These are phyloP conservation scores for Hemibagrus guttatus DNA, from an alignment of 2,797 vertebrate species.

Conservation along the genomic window DNA sequence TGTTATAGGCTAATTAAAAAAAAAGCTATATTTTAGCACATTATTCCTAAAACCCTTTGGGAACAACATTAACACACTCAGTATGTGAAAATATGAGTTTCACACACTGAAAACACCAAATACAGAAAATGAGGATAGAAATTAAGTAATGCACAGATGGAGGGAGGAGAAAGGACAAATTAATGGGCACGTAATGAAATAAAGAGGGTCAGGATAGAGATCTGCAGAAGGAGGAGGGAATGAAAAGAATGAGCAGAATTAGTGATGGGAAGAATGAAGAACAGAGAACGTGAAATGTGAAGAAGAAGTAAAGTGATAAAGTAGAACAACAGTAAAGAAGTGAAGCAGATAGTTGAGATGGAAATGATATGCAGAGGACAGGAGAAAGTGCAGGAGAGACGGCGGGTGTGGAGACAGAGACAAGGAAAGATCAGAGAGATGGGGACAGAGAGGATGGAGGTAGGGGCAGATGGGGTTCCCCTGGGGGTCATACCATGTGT, in stretches of 20 bases:
- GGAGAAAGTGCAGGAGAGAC: not conserved
- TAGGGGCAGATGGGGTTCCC: constrained; percentile 60
- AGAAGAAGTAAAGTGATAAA: constrained; percentile 15
- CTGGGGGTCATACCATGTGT: constrained; percentile 69
- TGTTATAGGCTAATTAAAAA: not conserved
- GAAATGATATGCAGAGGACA: constrained; percentile 32
- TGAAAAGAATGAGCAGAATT: constrained; percentile 25
- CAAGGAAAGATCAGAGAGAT: constrained; percentile 28
- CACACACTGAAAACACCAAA: not conserved
- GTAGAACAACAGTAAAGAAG: not conserved
- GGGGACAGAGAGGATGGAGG: constrained; percentile 47
- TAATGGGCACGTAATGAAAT: constrained; percentile 35
- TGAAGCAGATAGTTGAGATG: constrained; percentile 14
- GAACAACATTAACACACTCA: not conserved
- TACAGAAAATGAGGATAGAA: not conserved
- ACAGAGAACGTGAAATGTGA: not conserved
- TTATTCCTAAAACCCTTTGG: not conserved
- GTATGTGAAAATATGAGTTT: not conserved
- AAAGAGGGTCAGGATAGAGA: constrained; percentile 2
- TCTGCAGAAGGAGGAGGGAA: constrained; percentile 23
- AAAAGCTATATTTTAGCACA: not conserved
- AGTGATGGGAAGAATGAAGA: constrained; percentile 12
- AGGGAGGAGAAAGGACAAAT: constrained; percentile 29
- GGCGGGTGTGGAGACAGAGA: not conserved
- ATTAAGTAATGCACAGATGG: not conserved